Base-by-base conservation (phyloP, 2,888 invertebrate species). In the Meganola albula region DNA sequence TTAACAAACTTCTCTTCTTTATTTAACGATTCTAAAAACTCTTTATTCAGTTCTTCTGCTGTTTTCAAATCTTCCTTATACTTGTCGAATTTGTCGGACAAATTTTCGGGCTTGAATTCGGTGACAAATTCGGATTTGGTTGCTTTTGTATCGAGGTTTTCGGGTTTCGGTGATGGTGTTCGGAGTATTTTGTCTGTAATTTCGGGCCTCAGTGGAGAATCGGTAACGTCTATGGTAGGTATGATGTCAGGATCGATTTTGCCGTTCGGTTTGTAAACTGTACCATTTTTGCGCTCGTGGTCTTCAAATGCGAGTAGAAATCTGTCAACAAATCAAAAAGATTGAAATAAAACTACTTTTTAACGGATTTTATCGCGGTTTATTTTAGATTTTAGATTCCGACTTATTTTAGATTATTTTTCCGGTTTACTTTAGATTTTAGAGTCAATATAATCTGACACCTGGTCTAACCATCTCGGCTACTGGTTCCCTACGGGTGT, bases 271-370 rank as follows among this genome's bases (percentile, higher is more conserved):
- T 61, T 71, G 3, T 40, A 37, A 0, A 46, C 24, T 1, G 44
- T 30, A 2, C 72, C 67, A 36, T 65, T 69, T 69, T 89, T 41
- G 65, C 88, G 64, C 72, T 89, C 68, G 85, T 85, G 72, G 76
- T 88, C 71, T 76, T 93, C 92, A 57, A 88, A 91, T 0, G 91
- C 88, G n/a, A 92, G 72, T 9, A 93, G 77, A 58, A 90, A 89
- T 57, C 92, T 92, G 69, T 1, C 67, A 68, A 20, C 4, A 10
- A 10, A 8, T 7, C 24, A 1, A 26, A 23, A 1, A n/a, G n/a
- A n/a, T n/a, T n/a, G n/a, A n/a, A n/a, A n/a, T n/a, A n/a, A n/a
- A 16, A 16, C 6, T 16, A 16, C 6, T 16, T 16, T 16, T 16
- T 16, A 5, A 16, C 4, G 16, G 16, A 5, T n/a, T n/a, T n/a